Conservation (phyloP, 2,888 invertebrate species). For the Melinaea marsaeus region DNA sequence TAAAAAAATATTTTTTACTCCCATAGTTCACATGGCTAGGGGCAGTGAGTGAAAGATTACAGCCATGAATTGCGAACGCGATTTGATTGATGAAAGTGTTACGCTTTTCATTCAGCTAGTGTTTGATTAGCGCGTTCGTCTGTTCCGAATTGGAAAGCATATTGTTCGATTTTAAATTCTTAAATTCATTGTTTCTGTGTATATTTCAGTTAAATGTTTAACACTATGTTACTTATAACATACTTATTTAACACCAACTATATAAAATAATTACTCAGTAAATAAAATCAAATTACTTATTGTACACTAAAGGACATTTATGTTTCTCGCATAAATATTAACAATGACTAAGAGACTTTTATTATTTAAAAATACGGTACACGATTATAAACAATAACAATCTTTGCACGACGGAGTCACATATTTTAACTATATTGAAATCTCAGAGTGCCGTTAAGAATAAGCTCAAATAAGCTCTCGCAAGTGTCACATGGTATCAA, state of each 20-base stretch:
- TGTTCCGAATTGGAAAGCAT: background rate
- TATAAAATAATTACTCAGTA: too few relatives aligned
- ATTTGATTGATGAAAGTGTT: constrained; percentile 19
- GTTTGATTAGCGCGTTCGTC: constrained; percentile 7
- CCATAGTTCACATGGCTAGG: constrained; percentile 7
- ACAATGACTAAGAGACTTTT: background rate
- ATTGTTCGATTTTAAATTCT: background rate
- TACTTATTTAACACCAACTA: too few relatives aligned
- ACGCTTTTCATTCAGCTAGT: constrained; percentile 11
- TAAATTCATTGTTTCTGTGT: too few relatives aligned
- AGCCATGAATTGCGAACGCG: constrained; percentile 18
- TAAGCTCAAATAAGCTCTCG: background rate
- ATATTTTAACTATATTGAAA: background rate
- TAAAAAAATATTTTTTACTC: too few relatives aligned
- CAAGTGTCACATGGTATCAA: too few relatives aligned
- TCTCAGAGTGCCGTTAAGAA: background rate
- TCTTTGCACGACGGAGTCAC: constrained; percentile 1
- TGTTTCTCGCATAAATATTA: background rate
- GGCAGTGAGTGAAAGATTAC: constrained; percentile 20
- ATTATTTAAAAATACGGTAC: background rate
- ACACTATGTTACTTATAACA: too few relatives aligned
- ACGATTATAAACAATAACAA: background rate
- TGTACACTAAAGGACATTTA: too few relatives aligned
- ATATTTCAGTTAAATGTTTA: too few relatives aligned
- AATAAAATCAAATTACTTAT: too few relatives aligned